Evolutionary conservation across 2,888 invertebrate genomes (phyloP).

Genomic region (Trileptium ribeirensis): DNA sequence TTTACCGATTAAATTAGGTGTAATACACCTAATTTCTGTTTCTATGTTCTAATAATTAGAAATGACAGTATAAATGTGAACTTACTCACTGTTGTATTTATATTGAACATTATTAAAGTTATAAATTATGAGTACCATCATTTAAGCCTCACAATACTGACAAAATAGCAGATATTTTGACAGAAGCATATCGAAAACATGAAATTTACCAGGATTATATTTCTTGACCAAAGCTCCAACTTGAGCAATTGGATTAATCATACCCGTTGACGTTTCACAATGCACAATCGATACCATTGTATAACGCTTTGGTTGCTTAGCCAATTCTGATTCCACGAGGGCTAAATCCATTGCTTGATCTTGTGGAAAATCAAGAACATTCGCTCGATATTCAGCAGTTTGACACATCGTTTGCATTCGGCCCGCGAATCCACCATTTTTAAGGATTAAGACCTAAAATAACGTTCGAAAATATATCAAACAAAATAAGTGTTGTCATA

Average conservation of each 20-base stretch:
- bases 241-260: constrained; percentile 54
- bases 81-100: too few relatives aligned
- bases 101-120: too few relatives aligned
- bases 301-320: constrained; percentile 45
- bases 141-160: too few relatives aligned
- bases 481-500: too few relatives aligned
- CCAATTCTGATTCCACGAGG: constrained; percentile 40
- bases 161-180: too few relatives aligned
- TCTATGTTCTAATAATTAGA: too few relatives aligned
- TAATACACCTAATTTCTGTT: too few relatives aligned
- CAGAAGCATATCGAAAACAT: too few relatives aligned
- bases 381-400: constrained; percentile 46
- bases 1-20: too few relatives aligned
- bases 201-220: constrained; percentile 45
- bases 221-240: constrained; percentile 52
- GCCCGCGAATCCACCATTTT: constrained; percentile 56
- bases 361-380: constrained; percentile 51
- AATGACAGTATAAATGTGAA: too few relatives aligned
- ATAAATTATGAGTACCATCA: too few relatives aligned
- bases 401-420: constrained; percentile 54
- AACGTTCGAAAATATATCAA: too few relatives aligned
- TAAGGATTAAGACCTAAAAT: constrained; percentile 53
- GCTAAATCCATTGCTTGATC: constrained; percentile 45
- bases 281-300: constrained; percentile 54
- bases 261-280: constrained; percentile 56